Base-by-base conservation (phyloP, 2,888 invertebrate species). In the Dermolepida albohirtum region DNA sequence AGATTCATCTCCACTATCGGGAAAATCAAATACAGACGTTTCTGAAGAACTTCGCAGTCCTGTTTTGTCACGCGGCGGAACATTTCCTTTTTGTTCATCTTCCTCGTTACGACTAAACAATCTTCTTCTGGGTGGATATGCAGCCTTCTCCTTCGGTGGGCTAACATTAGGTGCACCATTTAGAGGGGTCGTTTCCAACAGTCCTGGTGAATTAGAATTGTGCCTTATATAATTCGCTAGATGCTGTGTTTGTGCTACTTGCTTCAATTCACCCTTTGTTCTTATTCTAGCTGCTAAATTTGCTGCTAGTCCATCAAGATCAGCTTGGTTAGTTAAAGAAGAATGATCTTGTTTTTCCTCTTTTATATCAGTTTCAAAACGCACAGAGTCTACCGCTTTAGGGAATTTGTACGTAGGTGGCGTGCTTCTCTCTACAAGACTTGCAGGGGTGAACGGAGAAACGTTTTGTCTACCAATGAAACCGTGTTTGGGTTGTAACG, bases 201-300 rank as follows among this genome's bases (percentile, higher is more conserved):
- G 43, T 1, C 49, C 54, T 0, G 66, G 59, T 5, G 59, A 57
- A 34, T 4, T 49, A 17, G 59, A 57, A 34, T 6, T 49, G 27
- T 39, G 39, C 8, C 59, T 12, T 34, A 62, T 74, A 55, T 74
- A 73, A 50, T 70, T 71, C 43, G 67, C 64, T 17, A 68, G 63
- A 29, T 74, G 71, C 68, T 78, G 75, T n/a, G 73, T 62, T 16
- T 77, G 72, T 22, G 77, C 77, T 1, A 82, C 81, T 74, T 84
- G 84, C 82, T 95, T 95, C 44, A 94, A 84, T 83, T 95, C 95
- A 1, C 93, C 95, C 84, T 95, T 95, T 2, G 95, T 95, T 73
- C 94, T 86, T 77, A 95, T 94, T 78, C 94, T 87, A 10, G 92
- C 89, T 4, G 89, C 87, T 64, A 88, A 79, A 67, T 87, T 84